Evolutionary conservation across 2,888 invertebrate genomes (phyloP).

Genomic region (Sesamia inferens): DNA sequence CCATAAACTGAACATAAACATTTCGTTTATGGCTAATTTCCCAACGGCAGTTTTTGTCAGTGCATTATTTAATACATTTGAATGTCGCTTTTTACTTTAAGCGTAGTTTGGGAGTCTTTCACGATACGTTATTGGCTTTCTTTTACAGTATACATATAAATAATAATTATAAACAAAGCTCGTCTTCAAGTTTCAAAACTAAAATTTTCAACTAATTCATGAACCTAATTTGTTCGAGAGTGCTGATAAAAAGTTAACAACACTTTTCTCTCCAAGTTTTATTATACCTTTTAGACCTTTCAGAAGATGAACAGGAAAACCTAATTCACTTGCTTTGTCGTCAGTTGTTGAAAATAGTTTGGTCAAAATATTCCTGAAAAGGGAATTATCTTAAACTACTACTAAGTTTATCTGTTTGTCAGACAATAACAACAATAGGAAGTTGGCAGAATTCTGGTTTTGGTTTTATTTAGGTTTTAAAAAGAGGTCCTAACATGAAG

Average conservation of each 20-base stretch:
- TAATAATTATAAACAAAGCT: not conserved
- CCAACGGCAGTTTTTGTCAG: too few species aligned
- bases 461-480: not conserved
- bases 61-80: not conserved
- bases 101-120: not conserved
- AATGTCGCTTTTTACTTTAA: not conserved
- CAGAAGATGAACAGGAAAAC: constrained; percentile 7
- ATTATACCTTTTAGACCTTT: constrained; percentile 19
- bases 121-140: not conserved
- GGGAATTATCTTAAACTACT: too few species aligned
- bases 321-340: constrained; percentile 24
- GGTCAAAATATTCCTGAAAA: constrained; percentile 16
- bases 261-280: constrained; percentile 4
- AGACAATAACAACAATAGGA: not conserved
- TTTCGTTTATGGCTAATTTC: too few species aligned
- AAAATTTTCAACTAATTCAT: constrained; percentile 2
- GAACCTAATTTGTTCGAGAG: constrained; percentile 9
- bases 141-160: not conserved
- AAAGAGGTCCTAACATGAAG: too few species aligned
- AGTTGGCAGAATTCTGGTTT: not conserved
- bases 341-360: constrained; percentile 23
- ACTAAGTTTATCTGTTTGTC: constrained; percentile 1
- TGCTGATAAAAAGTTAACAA: constrained; percentile 30
- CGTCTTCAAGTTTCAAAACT: not conserved
- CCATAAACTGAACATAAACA: too few species aligned